Evolutionary conservation across 2,113 vertebrate species (phyloP), one percentile per base, ranked within the genome.

Genomic region (Engraulis encrasicolus): DNA sequence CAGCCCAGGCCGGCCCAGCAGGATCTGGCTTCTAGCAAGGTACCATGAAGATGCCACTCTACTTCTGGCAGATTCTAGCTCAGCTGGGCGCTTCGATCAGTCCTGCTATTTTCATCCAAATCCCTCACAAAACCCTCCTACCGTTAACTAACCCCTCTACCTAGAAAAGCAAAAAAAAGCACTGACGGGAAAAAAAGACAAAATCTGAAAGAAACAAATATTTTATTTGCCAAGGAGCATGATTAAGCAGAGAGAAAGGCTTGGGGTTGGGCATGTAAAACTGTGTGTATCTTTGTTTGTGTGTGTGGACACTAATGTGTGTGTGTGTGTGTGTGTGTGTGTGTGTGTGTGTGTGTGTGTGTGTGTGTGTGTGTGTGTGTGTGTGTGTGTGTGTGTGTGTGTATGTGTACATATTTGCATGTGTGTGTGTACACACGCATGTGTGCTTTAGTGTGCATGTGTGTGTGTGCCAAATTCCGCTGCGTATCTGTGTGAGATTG

Each of bases 301-400:
- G 54, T 58, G 54, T n/a, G 19, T 58, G 38, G n/a, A n/a, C n/a
- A n/a, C 40, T 45, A 45, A 45, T 66, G 3, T 2, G 58, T 23
- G 58, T 7, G 6, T 66, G 40, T 66, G 58, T 23, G 20, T 66
- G n/a, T 2, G 58, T 23, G 58, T 27, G n/a, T 66, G 40, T 71
- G 61, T 23, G 58, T 66, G 6, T 66, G 58, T 66, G 2, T 66
- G 58, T 66, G 58, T 66, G 58, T 58, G n/a, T 2, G 58, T 66
- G 58, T n/a, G n/a, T 66, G 40, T 71, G 61, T 23, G 58, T 66
- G 6, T 66, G 20, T 66, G n/a, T 66, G 58, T 66, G 58, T 66
- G 58, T 66, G n/a, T 2, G 20, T 66, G 58, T 27, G n/a, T 23
- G 20, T 50, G n/a, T 31, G 45, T 80, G 48, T 50, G 78, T 80